These are phyloP conservation scores for Protodeltote pygarga DNA, from an alignment of 2,888 invertebrate species.

Conservation along the genomic window DNA sequence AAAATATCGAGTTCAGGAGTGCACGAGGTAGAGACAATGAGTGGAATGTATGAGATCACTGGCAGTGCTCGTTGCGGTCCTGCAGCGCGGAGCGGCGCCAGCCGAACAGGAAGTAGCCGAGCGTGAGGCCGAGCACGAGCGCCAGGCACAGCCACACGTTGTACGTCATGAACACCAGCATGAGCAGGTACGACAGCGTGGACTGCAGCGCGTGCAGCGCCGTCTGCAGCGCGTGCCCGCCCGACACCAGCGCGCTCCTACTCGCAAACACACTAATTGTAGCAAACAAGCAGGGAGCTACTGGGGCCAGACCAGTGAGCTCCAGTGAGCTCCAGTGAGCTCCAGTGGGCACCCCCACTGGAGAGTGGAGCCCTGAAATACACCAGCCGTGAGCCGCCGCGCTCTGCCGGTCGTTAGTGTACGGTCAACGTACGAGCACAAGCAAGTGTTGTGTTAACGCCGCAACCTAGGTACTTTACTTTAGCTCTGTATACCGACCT, in stretches of 20 bases:
- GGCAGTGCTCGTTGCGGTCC: constrained; percentile 97
- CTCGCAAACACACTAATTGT: too few species aligned
- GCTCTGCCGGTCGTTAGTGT: too few species aligned
- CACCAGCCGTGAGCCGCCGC: background rate
- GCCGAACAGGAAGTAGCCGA: constrained; percentile 97
- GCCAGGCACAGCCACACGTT: constrained; percentile 97
- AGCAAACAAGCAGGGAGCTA: too few species aligned
- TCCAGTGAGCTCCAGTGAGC: too few species aligned
- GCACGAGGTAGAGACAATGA: too few species aligned
- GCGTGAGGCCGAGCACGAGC: constrained; percentile 94
- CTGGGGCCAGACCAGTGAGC: too few species aligned
- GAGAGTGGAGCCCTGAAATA: background rate
- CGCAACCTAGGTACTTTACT: too few species aligned
- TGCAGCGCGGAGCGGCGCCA: constrained; percentile 93
- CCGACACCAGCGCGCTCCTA: constrained; percentile 76
- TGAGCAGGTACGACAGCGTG: constrained; percentile 95
- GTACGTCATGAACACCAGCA: constrained; percentile 99
- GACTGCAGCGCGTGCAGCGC: constrained; percentile 95
- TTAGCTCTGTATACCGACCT: too few species aligned
- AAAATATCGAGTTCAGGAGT: too few species aligned
- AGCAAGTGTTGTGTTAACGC: too few species aligned
- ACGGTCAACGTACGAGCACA: too few species aligned
- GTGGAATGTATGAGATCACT: too few species aligned
- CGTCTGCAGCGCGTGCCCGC: constrained; percentile 94
- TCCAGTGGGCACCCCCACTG: background rate